Evolutionary conservation across 2,888 invertebrate species (phyloP), one percentile per base, ranked within the genome.

Genomic region (Amphipyra berbera): DNA sequence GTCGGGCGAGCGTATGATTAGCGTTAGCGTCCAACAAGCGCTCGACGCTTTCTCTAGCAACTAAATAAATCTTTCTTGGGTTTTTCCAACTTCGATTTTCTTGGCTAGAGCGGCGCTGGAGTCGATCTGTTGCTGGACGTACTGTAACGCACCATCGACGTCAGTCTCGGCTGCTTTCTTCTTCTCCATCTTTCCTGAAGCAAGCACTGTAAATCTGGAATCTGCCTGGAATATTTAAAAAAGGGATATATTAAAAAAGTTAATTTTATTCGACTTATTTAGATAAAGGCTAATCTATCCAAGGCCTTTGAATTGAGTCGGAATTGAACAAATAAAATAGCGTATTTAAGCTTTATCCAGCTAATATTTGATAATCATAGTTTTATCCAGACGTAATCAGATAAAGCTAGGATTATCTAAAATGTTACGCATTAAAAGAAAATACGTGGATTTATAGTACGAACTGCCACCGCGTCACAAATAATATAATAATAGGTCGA

Each of bases 161-260:
- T 98, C 96, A 0, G 97, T 97, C 52, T 95, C 93, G 33, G 94
- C 90, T 92, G 97, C 97, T 61, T 97, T 96, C 0, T 87, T 85
- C 56, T 96, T 95, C 86, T 98, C 98, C 46, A 97, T 97, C 88
- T 99, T 99, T 0, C 99, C 99, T 15, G 98, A 96, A 0, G 98
- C 96, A 50, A 98, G 80, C 0, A 99, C 97, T 5, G 97, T 96
- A 35, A 96, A 92, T 0, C 82, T 80, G 0, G 96, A 95, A 84
- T 97, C 95, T 35, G 95, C 92, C 96, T 96, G 83, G 0, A 81
- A 68, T 38, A 27, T 40, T n/a, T 37, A 1, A 65, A 6, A 21
- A 0, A 38, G 7, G 10, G 0, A 12, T 12, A 3, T 2, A 15
- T 42, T 21, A 21, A 21, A 42, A 33, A 10, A 5, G n/a, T n/a